These are phyloP conservation scores for Uloborus plumipes DNA, from an alignment of 2,888 invertebrate species.

Conservation along the genomic window DNA sequence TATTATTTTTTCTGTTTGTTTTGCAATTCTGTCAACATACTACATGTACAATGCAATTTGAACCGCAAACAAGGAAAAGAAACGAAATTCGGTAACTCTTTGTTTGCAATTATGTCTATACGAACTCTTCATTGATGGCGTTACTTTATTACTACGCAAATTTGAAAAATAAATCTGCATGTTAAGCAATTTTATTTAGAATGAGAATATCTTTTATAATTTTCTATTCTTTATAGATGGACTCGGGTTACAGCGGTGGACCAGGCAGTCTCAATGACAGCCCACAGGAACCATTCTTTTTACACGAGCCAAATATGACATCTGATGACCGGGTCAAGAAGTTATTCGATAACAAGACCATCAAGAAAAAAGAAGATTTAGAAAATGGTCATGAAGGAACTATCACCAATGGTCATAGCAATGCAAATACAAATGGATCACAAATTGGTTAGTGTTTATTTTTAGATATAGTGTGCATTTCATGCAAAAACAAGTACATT, in stretches of 20 bases:
- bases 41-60: too few species aligned
- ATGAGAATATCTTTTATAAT: too few species aligned
- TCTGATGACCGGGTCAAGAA: constrained; percentile 87
- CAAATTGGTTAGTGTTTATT: constrained; percentile 58
- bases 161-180: too few species aligned
- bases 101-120: too few species aligned
- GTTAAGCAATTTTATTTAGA: too few species aligned
- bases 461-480: not conserved
- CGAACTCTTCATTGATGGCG: too few species aligned
- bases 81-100: too few species aligned
- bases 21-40: too few species aligned
- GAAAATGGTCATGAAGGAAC: constrained; percentile 18
- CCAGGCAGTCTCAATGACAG: constrained; percentile 36
- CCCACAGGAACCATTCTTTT: constrained; percentile 78
- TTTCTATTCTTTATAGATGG: constrained; percentile 66
- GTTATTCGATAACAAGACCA: constrained; percentile 75
- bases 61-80: too few species aligned
- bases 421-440: constrained; percentile 17
- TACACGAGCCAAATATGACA: constrained; percentile 85
- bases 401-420: constrained; percentile 29
- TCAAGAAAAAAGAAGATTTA: constrained; percentile 17
- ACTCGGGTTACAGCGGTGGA: constrained; percentile 72
- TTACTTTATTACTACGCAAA: too few species aligned
- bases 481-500: not conserved
- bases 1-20: too few species aligned